Evolutionary conservation across 2,888 invertebrate genomes (phyloP).

Genomic region (Erebia ligea): DNA sequence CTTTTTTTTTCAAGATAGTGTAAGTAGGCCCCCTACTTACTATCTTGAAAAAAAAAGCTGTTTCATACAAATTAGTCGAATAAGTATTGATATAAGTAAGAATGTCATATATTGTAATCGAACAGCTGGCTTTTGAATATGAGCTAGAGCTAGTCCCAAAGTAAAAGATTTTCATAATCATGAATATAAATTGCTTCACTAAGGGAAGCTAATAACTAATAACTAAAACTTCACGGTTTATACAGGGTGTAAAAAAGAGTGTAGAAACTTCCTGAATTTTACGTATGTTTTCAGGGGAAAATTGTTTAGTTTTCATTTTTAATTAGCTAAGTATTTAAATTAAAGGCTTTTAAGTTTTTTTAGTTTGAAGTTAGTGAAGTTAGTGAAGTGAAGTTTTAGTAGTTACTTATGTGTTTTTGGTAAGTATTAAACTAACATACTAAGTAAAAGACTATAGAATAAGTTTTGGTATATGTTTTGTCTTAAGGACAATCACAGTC

Average conservation of each 20-base stretch:
- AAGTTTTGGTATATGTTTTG: conserved; percentile 10
- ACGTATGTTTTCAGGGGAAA: background rate
- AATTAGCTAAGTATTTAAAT: conserved; percentile 6
- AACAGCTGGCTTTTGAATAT: conserved; percentile 8
- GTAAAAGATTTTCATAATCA: conserved; percentile 7
- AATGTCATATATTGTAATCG: conserved; percentile 7
- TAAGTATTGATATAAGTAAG: conserved; percentile 10
- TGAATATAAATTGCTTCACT: background rate
- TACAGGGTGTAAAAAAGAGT: conserved; percentile 7
- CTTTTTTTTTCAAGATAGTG: conserved; percentile 4
- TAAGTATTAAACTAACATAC: conserved; percentile 7
- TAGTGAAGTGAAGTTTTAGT: background rate
- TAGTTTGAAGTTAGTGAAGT: no score
- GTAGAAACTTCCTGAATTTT: conserved; percentile 7
- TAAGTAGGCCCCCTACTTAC: conserved; percentile 1
- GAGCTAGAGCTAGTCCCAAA: conserved; percentile 7
- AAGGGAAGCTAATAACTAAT: conserved; percentile 7
- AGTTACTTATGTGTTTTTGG: conserved; percentile 7
- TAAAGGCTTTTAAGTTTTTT: background rate
- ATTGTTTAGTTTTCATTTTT: conserved; percentile 7
- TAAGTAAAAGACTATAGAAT: conserved; percentile 7
- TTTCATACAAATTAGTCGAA: conserved; percentile 7
- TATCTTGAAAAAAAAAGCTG: conserved; percentile 8
- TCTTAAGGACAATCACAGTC: conserved; percentile 19
- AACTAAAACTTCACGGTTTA: conserved; percentile 6